A percentile compares a stretch with the other conserved stretches of the same genome.
Conservation (phyloP, 2,797 vertebrate species). For the Pyrocephalus nanus region DNA sequence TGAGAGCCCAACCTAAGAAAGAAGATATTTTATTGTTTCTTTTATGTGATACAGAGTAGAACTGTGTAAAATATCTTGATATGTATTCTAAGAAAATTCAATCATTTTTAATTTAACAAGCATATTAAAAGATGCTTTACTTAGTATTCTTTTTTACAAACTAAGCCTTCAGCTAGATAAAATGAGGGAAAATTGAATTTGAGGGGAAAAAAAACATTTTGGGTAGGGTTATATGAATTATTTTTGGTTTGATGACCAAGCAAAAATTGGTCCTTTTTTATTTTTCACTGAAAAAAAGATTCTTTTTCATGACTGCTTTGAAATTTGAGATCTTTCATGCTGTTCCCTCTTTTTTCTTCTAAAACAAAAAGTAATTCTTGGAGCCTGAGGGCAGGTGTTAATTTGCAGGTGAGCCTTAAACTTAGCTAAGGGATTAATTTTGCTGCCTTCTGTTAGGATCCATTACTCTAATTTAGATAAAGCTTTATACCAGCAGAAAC, state of each 20-base stretch:
- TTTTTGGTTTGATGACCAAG: not conserved
- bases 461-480: not conserved
- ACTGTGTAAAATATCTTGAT: not conserved
- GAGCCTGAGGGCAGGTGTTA: not conserved
- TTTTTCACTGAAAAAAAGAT: not conserved
- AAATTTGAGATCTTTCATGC: not conserved
- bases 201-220: rapidly evolving
- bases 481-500: not conserved
- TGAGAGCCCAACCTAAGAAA: not conserved
- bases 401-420: not conserved
- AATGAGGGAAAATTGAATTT: not conserved
- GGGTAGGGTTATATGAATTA: not conserved
- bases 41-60: not conserved
- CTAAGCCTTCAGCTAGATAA: not conserved
- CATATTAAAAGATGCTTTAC: not conserved
- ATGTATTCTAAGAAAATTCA: not conserved
- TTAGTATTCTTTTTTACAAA: not conserved
- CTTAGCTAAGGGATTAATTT: not conserved
- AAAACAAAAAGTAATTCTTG: not conserved
- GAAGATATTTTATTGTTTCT: not conserved
- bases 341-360: not conserved
- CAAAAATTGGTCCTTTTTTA: rapidly evolving
- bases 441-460: not conserved
- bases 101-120: rapidly evolving
- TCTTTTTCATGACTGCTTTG: not conserved